These are phyloP conservation scores for Drepana arcuata DNA, from an alignment of 1,140 invertebrate genomes.

Conservation along the genomic window DNA sequence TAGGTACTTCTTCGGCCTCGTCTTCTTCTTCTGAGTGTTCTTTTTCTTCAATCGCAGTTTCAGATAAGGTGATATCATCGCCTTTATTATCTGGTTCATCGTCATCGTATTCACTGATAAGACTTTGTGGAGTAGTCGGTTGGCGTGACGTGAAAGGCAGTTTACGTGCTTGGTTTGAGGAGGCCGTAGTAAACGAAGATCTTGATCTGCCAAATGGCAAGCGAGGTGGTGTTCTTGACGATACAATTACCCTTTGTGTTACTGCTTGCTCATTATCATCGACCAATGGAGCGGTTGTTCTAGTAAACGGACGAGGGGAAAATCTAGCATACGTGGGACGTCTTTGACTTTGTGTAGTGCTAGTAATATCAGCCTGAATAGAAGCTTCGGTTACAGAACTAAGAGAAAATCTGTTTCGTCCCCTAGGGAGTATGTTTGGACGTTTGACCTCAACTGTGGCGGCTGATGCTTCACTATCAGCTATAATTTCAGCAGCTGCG, in stretches of 20 bases:
- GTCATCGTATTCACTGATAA: constrained; percentile 28
- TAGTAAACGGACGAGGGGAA: constrained; percentile 55
- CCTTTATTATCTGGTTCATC: constrained; percentile 61
- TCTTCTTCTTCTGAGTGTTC: constrained; percentile 42
- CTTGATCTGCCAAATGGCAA: constrained; percentile 35
- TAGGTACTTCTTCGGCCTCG: constrained; percentile 24
- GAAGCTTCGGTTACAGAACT: constrained; percentile 33
- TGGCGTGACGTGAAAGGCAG: constrained; percentile 38
- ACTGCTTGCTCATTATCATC: constrained; percentile 12
- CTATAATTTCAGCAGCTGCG: constrained; percentile 33
- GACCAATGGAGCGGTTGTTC: constrained; percentile 20
- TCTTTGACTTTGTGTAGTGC: constrained; percentile 24
- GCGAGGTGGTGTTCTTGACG: constrained; percentile 27
- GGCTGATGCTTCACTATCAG: constrained; percentile 56
- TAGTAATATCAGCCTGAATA: constrained; percentile 18
- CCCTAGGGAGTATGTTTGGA: constrained; percentile 36
- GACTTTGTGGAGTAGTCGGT: constrained; percentile 21
- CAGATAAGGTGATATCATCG: constrained; percentile 73
- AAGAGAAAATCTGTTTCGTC: constrained; percentile 35
- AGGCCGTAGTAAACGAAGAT: constrained; percentile 12
- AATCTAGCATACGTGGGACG: constrained; percentile 56
- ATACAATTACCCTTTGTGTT: constrained; percentile 21
- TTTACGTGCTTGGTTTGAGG: constrained; percentile 33
- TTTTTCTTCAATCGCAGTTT: constrained; percentile 73
- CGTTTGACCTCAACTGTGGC: constrained; percentile 46